Base-by-base conservation (phyloP, 2,113 vertebrate genomes). In the Blennius ocellaris region DNA sequence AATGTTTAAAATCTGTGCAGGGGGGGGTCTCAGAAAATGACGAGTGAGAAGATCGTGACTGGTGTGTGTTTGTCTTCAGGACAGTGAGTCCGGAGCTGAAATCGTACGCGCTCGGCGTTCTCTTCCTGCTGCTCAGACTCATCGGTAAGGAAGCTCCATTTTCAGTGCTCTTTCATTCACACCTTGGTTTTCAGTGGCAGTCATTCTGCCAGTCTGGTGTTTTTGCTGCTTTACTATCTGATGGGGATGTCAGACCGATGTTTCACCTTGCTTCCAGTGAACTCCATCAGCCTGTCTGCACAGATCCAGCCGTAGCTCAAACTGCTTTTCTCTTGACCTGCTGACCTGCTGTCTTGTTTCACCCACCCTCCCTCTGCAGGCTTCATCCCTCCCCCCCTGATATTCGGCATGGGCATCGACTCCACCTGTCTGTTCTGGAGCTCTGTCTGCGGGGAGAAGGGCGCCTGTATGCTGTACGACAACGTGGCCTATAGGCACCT, bases 361-460 rank as follows among this genome's bases (percentile, higher is more conserved):
- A 38, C 14, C 16, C 37, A 56, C 30, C 43, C 16, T 21, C 2
- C 51, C 3, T n/a, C 55, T 51, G 12, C 81, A 94, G 93, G 91
- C 66, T 94, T 94, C 80, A 94, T 94, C 65, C 93, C 93, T 11
- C 92, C 92, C 5, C 93, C 93, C 41, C 91, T 94, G 66, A 93
- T 94, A 73, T 94, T 94, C n/a, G 93, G 93, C 47, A 93, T 93
- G 82, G 93, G 93, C 75, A 94, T 94, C 73, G 93, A 94, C 86
- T 94, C 93, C 61, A 93, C 93, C 61, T 94, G 93, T 62, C 90
- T 94, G 49, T 90, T 92, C 83, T 94, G 93, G 93, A 93, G 92
- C 80, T 88, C 90, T 0, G 91, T 92, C 36, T 94, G 93, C 6
- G 93, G 92, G 1, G 89, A 93, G 62, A 89, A 89, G 64, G 92